Base-by-base conservation (phyloP, 64 coral and sea anemone species). In the Dendronephthya gigantea region DNA sequence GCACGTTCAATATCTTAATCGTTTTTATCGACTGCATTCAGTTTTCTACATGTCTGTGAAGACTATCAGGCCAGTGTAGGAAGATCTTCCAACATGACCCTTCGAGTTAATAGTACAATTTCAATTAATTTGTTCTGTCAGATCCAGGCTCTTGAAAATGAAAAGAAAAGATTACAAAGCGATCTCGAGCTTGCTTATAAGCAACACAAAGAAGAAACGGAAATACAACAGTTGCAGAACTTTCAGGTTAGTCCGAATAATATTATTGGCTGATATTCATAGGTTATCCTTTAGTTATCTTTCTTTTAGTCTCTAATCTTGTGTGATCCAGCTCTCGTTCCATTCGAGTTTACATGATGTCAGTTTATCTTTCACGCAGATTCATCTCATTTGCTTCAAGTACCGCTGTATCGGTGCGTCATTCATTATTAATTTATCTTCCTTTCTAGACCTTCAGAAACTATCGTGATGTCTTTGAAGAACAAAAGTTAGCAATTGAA, bases 391-490 rank as follows among this genome's bases (percentile, higher is more conserved):
- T n/a, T n/a, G n/a, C n/a, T n/a, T n/a, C n/a, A n/a, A n/a, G n/a
- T n/a, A n/a, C n/a, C n/a, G n/a, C n/a, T n/a, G n/a, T n/a, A n/a
- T n/a, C n/a, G n/a, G n/a, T n/a, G n/a, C n/a, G n/a, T n/a, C n/a
- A n/a, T n/a, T n/a, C n/a, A n/a, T n/a, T n/a, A n/a, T 15, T 28
- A 36, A 16, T 79, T 19, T 36, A 2, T 35, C 29, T 79, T 79
- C 34, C 4, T 79, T 79, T 29, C 12, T 85, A 98, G 90, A 98
- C 95, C 37, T 98, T 98, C 74, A 87, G 95, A 68, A 98, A 98
- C 49, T 98, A 98, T 82, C 95, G 95, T 14, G 95, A 90, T 47
- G 95, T 98, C 25, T 98, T 98, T 74, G 95, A 98, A 83, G 95
- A 98, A 45, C 95, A 98, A 51, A 98, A 98, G 56, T 74, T 92